Evolutionary conservation across 2,113 vertebrate species (phyloP), one percentile per base, ranked within the genome.

Genomic region (Ceyx margarethae): DNA sequence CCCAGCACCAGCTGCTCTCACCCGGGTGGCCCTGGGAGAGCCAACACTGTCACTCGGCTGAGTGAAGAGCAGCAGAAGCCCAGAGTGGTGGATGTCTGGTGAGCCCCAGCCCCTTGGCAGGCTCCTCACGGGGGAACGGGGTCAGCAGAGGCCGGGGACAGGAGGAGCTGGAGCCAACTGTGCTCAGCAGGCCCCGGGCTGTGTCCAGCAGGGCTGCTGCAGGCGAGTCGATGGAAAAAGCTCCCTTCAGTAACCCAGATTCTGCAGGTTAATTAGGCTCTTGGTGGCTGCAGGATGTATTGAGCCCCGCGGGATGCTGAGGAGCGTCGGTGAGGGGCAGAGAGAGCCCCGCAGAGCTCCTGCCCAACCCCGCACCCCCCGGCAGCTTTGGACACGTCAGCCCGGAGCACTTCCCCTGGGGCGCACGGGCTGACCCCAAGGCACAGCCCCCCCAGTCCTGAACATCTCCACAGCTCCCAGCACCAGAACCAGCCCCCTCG

Each of bases 381-480:
- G 1, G 64, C 42, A 58, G 42, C 51, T 37, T 37, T 13, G 64
- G 51, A 4, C 21, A 31, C 53, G 10, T 5, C 42, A 58, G 64
- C 65, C 64, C 33, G 10, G 28, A 58, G 53, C 43, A 4, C 3
- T 40, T 13, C 53, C 13, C 6, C 6, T 2, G 20, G 28, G 16
- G 20, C 6, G 53, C 43, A 26, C 20, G 2, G 2, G n/a, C 51
- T 19, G 25, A 26, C n/a, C 29, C n/a, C 64, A 13, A 25, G 15
- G 50, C 61, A 22, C 15, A 8, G 61, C 18, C 77, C 50, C 48
- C 25, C 57, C 33, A 11, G 57, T 4, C 57, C 33, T 11, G 11
- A 5, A 3, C 42, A n/a, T 3, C 51, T 31, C 42, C 1, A 15
- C n/a, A 1, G 1, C 16, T 46, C 26, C 53, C 42, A 57, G 51